Evolutionary conservation across 1,140 invertebrate species (phyloP), one percentile per base, ranked within the genome.

Genomic region (Apolygus lucorum): DNA sequence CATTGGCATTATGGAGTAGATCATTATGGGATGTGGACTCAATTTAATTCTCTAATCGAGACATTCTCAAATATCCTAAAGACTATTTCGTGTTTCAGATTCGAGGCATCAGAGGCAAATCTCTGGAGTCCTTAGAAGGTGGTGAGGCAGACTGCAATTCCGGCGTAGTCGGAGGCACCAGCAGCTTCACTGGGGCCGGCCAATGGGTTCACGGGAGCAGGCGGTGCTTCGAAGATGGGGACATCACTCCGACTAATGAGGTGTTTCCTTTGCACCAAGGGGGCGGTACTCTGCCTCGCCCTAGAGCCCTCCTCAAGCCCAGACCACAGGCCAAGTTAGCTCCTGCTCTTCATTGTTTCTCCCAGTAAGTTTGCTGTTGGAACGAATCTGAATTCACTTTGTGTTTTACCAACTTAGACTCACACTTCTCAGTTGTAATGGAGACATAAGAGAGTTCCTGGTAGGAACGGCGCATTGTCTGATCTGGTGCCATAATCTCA

Each of bases 201-300:
- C 67, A 68, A 26, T 52, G 67, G 42, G 28, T 26, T 13, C 42
- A 27, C 21, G 79, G 79, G 22, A 93, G 91, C 89, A 83, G 92
- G 71, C 82, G 84, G 28, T 84, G 90, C 65, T 93, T 91, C 77
- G 92, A 94, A 76, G 91, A 94, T 76, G 91, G 91, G 22, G 91
- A 94, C 78, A 87, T 93, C 59, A 93, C 91, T 25, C 91, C 91
- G 1, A 93, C 91, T 67, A 93, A 93, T 76, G 91, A 93, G 79
- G 82, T 81, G 22, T 81, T 82, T 0, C 76, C 80, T 29, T 78
- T 79, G 52, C 86, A 89, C 69, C 83, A 87, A 76, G 88, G 89
- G 22, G 91, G 91, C 2, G 91, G 92, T 27, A 95, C 90, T 1
- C 80, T 92, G 70, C 91, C 93, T 0, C 85, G 93, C 71, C 93